Evolutionary conservation across 2,113 vertebrate genomes (phyloP), one percentile per base, ranked within the genome.

Genomic region (Formicarius rufipectus): DNA sequence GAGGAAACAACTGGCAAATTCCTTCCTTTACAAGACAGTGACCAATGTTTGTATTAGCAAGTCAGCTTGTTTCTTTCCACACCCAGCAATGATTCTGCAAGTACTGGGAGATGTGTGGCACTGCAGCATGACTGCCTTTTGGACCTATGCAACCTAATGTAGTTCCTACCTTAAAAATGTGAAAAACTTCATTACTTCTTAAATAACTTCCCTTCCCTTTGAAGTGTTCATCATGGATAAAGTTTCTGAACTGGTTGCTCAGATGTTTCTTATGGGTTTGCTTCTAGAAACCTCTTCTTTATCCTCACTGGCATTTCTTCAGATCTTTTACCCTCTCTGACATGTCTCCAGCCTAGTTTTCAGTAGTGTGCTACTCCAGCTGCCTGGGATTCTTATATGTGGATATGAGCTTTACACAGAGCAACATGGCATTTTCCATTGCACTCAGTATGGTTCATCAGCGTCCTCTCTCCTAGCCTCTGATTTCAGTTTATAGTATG

Each of bases 1-100:
- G 79, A 88, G 75, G 85, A 93, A 96, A 74, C 64, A 89, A 59
- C 82, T 80, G 28, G 79, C 56, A 78, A 74, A 93, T 94, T 93
- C 92, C 79, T 96, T 90, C 40, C 35, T 84, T 85, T 81, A 39
- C 8, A 13, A 83, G 63, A 52, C 56, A 68, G 93, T 77, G 87
- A 74, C 67, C 79, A 50, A 13, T 33, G 73, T 50, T 74, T 88
- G 40, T 93, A 75, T 50, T 74, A 75, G 30, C 79, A 88, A 84
- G 76, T 80, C 83, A 56, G 40, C 52, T 91, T 75, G 47, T 85
- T 90, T 80, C 75, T 89, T 31, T 86, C 44, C 58, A 47, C 64
- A 72, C 22, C n/a, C 63, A 0, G 2, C 9, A 24, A 25, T 85
- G 35, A 42, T n/a, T 92, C 14, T 44, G 39, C 33, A 12, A 84